phyloP scores from a whole-genome alignment of 2,888 invertebrate genomes.

The Latrodectus hesperus region DNA sequence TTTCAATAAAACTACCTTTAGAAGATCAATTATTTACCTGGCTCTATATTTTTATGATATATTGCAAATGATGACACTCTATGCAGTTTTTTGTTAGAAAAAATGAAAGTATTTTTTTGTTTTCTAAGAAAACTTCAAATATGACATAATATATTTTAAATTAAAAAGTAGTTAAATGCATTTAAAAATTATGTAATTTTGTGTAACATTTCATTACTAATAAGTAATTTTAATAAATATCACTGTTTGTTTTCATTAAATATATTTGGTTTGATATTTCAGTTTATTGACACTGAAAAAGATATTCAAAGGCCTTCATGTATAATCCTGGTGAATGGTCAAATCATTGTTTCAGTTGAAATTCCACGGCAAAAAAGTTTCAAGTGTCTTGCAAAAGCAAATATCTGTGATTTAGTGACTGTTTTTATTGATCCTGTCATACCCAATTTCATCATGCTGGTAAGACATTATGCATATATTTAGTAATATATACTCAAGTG shows the following conservation, averaged over 20 bases:
- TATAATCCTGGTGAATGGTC: conserved; percentile 73
- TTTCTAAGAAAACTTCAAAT: not conserved
- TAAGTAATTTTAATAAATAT: not conserved
- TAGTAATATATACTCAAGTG: too few species aligned
- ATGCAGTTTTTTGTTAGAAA: not conserved
- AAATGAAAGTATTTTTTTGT: not conserved
- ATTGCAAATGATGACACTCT: too few species aligned
- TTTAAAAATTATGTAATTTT: too few species aligned
- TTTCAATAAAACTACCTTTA: too few species aligned
- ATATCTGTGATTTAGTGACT: conserved; percentile 73
- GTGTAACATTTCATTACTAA: not conserved
- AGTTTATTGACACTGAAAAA: conserved; percentile 61
- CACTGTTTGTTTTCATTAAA: not conserved
- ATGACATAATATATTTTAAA: too few species aligned
- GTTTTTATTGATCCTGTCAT: conserved; percentile 72
- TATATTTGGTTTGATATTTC: not conserved
- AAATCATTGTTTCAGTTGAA: conserved; percentile 75
- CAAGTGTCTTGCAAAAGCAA: conserved; percentile 74
- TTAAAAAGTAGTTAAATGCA: too few species aligned
- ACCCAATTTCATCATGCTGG: conserved; percentile 74
- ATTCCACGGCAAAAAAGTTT: conserved; percentile 74
- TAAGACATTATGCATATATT: conserved; percentile 69
- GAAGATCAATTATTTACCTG: too few species aligned
- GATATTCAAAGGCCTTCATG: conserved; percentile 72
- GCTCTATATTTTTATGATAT: too few species aligned